Conservation (phyloP, 2,797 vertebrate species). For the Capromys pilorides region DNA sequence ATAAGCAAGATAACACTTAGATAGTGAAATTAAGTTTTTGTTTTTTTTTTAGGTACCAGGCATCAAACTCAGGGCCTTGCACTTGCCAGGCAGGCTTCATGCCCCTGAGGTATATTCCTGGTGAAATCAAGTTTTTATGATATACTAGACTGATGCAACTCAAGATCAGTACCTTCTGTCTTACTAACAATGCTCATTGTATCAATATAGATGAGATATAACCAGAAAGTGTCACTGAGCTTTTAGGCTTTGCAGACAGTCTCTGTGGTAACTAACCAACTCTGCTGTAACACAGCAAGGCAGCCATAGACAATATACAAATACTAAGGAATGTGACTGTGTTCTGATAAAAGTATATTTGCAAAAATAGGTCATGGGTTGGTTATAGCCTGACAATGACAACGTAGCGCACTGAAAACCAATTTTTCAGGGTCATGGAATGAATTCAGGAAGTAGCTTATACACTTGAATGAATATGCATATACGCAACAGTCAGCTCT, state of each 20-base stretch:
- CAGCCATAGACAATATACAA: background rate
- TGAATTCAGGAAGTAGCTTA: background rate
- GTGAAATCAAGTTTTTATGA: background rate
- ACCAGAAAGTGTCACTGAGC: constrained; percentile 3
- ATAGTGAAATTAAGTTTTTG: background rate
- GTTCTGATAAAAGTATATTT: background rate
- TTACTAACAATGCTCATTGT: background rate
- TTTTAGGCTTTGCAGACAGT: background rate
- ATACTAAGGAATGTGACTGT: background rate
- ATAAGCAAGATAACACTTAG: background rate
- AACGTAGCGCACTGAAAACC: background rate
- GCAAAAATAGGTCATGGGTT: background rate
- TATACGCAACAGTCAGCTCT: background rate
- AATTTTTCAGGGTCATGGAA: background rate
- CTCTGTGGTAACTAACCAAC: background rate
- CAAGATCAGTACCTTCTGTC: background rate
- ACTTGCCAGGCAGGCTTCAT: too few species aligned
- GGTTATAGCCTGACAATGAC: background rate
- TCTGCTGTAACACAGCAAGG: background rate
- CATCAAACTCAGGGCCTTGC: too few species aligned
- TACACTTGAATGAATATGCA: background rate
- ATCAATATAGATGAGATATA: background rate
- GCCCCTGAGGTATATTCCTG: too few species aligned
- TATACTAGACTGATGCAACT: background rate
- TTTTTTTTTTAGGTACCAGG: too few species aligned